These are phyloP conservation scores for Enteromius unitaeniatus DNA, from an alignment of 2,797 vertebrate genomes.

Conservation along the genomic window DNA sequence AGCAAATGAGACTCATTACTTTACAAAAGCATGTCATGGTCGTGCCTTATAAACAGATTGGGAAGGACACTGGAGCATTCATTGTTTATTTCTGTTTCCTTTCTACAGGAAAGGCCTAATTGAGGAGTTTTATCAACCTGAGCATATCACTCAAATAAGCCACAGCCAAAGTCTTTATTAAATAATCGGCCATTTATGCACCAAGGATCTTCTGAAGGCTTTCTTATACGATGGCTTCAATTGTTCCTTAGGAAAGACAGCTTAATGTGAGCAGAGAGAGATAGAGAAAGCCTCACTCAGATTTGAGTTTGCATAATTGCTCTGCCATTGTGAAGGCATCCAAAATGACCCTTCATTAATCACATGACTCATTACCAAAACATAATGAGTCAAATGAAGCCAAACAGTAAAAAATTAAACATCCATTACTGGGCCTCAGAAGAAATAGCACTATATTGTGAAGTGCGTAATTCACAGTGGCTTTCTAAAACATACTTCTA, in stretches of 20 bases:
- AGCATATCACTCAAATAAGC: slow-evolving; percentile 21
- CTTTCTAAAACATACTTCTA: not conserved
- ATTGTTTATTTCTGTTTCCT: slow-evolving; percentile 42
- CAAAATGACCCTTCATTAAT: slow-evolving; percentile 53
- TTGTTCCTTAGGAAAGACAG: slow-evolving; percentile 52
- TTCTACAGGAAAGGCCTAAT: slow-evolving; percentile 29
- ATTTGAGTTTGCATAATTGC: slow-evolving; percentile 53
- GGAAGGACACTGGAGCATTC: slow-evolving; percentile 40
- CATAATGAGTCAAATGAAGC: slow-evolving; percentile 52
- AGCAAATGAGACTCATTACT: slow-evolving; percentile 70
- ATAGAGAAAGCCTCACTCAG: slow-evolving; percentile 35
- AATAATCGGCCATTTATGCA: slow-evolving; percentile 37
- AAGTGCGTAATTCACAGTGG: slow-evolving; percentile 15
- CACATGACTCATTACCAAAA: slow-evolving; percentile 53
- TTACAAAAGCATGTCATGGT: slow-evolving; percentile 60
- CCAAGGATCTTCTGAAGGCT: slow-evolving; percentile 29
- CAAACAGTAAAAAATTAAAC: slow-evolving; percentile 45
- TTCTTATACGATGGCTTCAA: slow-evolving; percentile 37
- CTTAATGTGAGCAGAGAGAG: slow-evolving; percentile 28
- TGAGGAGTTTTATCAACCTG: slow-evolving; percentile 39
- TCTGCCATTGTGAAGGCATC: slow-evolving; percentile 41
- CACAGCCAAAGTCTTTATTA: slow-evolving; percentile 3
- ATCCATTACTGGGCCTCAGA: slow-evolving; percentile 40
- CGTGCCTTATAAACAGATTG: slow-evolving; percentile 65
- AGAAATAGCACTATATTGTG: slow-evolving; percentile 37